Evolutionary conservation across 35 echinoderm and acorn worm species (phyloP), one percentile per base, ranked within the genome.

Genomic region (Apostichopus californicus): DNA sequence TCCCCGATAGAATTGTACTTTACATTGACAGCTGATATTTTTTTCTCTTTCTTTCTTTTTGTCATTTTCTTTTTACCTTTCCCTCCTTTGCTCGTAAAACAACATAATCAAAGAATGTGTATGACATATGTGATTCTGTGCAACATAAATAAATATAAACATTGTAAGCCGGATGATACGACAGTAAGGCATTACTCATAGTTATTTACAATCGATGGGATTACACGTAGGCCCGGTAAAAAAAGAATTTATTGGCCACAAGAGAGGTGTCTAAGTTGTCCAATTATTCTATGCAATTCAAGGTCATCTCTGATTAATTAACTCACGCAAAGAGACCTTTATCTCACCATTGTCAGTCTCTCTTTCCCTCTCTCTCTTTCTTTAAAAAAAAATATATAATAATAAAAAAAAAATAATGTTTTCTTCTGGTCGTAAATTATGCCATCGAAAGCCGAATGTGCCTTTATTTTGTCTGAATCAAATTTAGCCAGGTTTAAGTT

Each of bases 291-390:
- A 34, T 89, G 25, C 26, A 72, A 58, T 34, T 66, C 86, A 89
- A 89, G 86, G 86, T 89, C 86, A 89, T 72, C 68, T 34, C 86
- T 89, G 86, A 89, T 89, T 89, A 89, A 89, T 89, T 89, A 89
- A 64, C 63, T 89, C 57, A n/a, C 68, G 58, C 63, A 24, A 28
- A 66, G 24, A 72, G 68, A 73, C 8, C 61, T 72, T 66, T 73
- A 63, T 11, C n/a, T 52, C 63, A 64, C 63, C 64, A 85, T 85
- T 85, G 81, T 85, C 54, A 58, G 17, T 85, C 57, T 25, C 56
- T 22, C 24, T n/a, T n/a, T n/a, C 24, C 24, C 24, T 52, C 2
- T 46, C 34, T 1, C 34, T 46, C 34, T 46, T 46, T 46, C 34
- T 46, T 46, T 46, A 2, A 46, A 46, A 46, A 34, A 46, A 46